These are phyloP conservation scores for Morone chrysops DNA, from an alignment of 2,113 vertebrate genomes.

Conservation along the genomic window DNA sequence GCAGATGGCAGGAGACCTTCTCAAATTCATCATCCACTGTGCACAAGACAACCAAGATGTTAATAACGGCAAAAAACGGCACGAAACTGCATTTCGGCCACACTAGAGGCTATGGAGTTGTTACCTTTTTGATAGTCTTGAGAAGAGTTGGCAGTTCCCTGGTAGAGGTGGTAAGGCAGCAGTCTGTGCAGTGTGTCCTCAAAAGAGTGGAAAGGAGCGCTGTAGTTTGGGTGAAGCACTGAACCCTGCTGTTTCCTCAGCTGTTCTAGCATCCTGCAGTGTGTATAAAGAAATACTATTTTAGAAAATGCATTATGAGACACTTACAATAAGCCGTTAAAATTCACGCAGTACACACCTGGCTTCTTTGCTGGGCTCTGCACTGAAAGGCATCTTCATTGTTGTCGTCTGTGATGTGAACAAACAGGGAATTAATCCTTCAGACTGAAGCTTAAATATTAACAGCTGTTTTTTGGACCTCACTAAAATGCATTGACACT, in stretches of 20 bases:
- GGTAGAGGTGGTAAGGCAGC: conserved; percentile 96
- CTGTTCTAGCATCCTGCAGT: conserved; percentile 92
- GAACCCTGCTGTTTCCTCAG: conserved; percentile 93
- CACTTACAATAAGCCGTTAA: neutral
- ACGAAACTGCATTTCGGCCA: neutral
- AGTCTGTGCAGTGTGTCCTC: conserved; percentile 90
- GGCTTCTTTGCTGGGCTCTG: conserved; percentile 95
- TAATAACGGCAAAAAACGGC: neutral
- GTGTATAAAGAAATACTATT: neutral
- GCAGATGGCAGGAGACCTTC: conserved; percentile 89
- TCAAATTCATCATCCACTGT: conserved; percentile 96
- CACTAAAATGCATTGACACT: neutral
- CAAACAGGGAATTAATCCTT: conserved; percentile 1
- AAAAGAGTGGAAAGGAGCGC: conserved; percentile 89
- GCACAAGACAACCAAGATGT: neutral
- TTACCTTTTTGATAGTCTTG: conserved; percentile 89
- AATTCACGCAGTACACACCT: conserved; percentile 81
- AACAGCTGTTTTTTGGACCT: neutral
- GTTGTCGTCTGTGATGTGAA: conserved; percentile 77
- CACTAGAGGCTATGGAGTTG: too few species aligned
- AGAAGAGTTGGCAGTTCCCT: conserved; percentile 89
- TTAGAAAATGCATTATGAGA: neutral
- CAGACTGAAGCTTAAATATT: neutral
- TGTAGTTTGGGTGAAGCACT: conserved; percentile 93
- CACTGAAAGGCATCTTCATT: conserved; percentile 87